phyloP scores from a whole-genome alignment of 2,888 invertebrate species.

The Pseudanteris insignis region DNA sequence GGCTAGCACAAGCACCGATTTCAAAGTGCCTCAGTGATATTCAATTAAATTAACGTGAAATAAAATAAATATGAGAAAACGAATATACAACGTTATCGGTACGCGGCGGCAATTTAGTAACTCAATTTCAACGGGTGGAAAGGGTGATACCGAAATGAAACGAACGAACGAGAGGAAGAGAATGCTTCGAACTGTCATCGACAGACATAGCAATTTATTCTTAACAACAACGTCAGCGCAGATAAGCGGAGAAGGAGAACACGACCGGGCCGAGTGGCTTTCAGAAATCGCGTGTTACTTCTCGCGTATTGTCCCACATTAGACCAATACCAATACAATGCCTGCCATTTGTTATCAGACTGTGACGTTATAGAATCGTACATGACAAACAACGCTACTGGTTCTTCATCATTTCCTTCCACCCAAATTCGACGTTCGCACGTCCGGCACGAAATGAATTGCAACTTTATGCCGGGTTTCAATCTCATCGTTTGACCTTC shows the following conservation, averaged over 20 bases:
- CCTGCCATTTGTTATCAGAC: conserved; percentile 46
- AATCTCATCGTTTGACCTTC: no score
- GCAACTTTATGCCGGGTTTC: no score
- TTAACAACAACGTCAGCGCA: conserved; percentile 34
- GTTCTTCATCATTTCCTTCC: background rate
- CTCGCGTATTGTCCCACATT: conserved; percentile 46
- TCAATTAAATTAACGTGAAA: no score
- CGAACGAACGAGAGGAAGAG: no score
- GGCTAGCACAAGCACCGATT: no score
- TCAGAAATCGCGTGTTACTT: conserved; percentile 50
- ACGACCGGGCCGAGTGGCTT: conserved; percentile 42
- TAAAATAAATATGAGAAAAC: no score
- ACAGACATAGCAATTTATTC: conserved; percentile 36
- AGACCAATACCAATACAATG: conserved; percentile 33
- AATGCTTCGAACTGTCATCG: conserved; percentile 23
- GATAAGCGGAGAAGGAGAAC: conserved; percentile 25
- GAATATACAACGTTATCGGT: no score
- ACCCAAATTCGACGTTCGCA: background rate
- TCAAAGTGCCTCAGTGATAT: background rate
- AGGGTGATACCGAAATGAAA: no score
- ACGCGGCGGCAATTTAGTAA: background rate
- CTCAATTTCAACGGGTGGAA: no score
- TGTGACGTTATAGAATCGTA: conserved; percentile 47
- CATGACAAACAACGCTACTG: conserved; percentile 25
- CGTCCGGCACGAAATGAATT: conserved; percentile 30